Base-by-base conservation (phyloP, 2,888 invertebrate genomes). In the Neocrepidodera transversa region DNA sequence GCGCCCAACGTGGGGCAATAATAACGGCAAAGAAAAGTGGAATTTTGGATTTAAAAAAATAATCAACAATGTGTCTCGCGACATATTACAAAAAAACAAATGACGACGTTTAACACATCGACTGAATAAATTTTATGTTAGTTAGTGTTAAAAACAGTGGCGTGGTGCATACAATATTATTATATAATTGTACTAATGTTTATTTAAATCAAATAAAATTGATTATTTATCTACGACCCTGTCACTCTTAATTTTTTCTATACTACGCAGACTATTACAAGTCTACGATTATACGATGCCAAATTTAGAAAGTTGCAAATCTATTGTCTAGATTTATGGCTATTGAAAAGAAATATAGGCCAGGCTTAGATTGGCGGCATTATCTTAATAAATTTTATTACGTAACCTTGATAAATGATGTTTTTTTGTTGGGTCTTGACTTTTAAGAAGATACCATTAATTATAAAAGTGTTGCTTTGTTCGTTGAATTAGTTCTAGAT, bases 261-360 rank as follows among this genome's bases (percentile, higher is more conserved):
- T 16, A 28, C 26, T 18, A 10, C 18, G 32, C 48, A n/a, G 11
- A 13, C 32, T 18, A 23, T 38, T 26, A 50, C 16, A 40, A 26
- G 28, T 40, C 40, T 30, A 26, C 40, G n/a, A 20, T 28, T 40
- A 51, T 30, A n/a, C 28, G 42, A 38, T 52, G 52, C 58, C 52
- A 52, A 58, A 58, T 48, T 52, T 58, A 58, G 58, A 58, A 58
- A 58, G 58, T 53, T 52, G 48, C 50, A 50, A 50, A 43, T 50
- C 28, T 36, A 50, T 57, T 57, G 57, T 57, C 23, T 43, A 50
- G 49, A 56, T 56, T 56, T 57, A 50, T 57, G 49, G 20, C 42
- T 36, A 50, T 49, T 43, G 57, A 50, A 45, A 43, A 26, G 42
- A 48, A 56, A 56, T 47, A 57, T 50, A 35, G 57, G 57, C 23